phyloP scores from a whole-genome alignment of 1,140 invertebrate genomes.

The Amphibalanus amphitrite region DNA sequence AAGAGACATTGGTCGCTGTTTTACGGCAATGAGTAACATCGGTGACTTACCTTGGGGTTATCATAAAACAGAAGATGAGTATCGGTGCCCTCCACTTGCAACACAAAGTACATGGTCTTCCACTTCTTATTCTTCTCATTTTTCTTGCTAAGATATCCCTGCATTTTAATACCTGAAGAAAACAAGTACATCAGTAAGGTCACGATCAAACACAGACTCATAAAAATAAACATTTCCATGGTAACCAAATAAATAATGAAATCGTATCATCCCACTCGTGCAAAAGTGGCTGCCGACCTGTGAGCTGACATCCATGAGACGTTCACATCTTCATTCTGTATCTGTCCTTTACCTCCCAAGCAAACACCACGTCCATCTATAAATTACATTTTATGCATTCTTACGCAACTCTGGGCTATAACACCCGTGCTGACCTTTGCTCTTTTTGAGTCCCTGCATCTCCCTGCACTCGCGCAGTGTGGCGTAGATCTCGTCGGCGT shows the following conservation, averaged over 20 bases:
- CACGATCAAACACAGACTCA: not conserved
- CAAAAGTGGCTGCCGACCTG: too few species aligned
- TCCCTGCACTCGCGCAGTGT: constrained; percentile 76
- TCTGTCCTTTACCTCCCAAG: too few species aligned
- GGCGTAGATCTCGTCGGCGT: constrained; percentile 83
- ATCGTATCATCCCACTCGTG: too few species aligned
- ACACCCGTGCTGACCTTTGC: constrained; percentile 24
- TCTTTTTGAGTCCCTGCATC: constrained; percentile 23
- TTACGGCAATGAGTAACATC: too few species aligned
- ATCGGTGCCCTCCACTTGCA: constrained; percentile 76
- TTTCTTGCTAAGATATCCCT: constrained; percentile 85
- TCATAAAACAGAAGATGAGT: constrained; percentile 91
- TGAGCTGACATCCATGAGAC: too few species aligned
- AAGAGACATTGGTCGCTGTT: too few species aligned
- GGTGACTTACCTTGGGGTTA: constrained; percentile 57
- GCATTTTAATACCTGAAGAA: constrained; percentile 61
- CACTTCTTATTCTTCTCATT: constrained; percentile 91
- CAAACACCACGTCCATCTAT: too few species aligned
- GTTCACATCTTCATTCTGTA: too few species aligned
- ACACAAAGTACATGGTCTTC: constrained; percentile 87
- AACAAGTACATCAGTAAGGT: not conserved
- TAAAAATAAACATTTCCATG: too few species aligned
- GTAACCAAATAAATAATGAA: too few species aligned
- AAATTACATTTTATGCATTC: too few species aligned
- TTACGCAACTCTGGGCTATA: too few species aligned